A percentile compares a stretch with the other conserved stretches of the same genome.
Evolutionary conservation across 2,797 vertebrate species (phyloP).

Genomic region (Atherinosoma microstoma): DNA sequence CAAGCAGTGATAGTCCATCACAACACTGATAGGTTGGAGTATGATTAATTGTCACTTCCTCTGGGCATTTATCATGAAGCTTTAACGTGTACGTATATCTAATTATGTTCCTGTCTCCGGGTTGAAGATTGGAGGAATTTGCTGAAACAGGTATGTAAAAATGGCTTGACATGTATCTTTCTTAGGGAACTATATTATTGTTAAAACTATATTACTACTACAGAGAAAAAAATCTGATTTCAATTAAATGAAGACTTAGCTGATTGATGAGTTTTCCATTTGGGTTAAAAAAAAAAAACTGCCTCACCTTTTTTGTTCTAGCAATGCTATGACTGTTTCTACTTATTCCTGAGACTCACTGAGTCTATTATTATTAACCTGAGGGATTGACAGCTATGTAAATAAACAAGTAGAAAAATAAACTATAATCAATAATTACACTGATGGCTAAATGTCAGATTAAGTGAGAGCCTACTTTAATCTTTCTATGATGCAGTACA

Average conservation of each 20-base stretch:
- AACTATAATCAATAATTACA: background rate
- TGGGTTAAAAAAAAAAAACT: background rate
- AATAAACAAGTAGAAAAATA: background rate
- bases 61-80: constrained; percentile 52
- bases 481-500: constrained; percentile 2
- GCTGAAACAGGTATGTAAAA: constrained; percentile 16
- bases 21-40: constrained; percentile 42
- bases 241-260: background rate
- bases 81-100: constrained; percentile 35
- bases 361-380: background rate
- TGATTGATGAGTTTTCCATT: background rate
- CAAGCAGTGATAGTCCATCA: constrained; percentile 61
- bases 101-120: constrained; percentile 36
- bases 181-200: background rate
- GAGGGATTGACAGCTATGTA: background rate
- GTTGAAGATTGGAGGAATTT: constrained; percentile 14
- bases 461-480: background rate
- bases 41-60: constrained; percentile 64
- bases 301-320: background rate
- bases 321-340: background rate
- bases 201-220: background rate
- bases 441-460: background rate
- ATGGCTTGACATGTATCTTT: constrained; percentile 1
- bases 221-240: background rate
- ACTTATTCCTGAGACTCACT: background rate